A percentile compares a stretch with the other conserved stretches of the same genome.
These are phyloP conservation scores for Elgonia sp. DNA, from an alignment of 2,888 invertebrate species.

Conservation along the genomic window DNA sequence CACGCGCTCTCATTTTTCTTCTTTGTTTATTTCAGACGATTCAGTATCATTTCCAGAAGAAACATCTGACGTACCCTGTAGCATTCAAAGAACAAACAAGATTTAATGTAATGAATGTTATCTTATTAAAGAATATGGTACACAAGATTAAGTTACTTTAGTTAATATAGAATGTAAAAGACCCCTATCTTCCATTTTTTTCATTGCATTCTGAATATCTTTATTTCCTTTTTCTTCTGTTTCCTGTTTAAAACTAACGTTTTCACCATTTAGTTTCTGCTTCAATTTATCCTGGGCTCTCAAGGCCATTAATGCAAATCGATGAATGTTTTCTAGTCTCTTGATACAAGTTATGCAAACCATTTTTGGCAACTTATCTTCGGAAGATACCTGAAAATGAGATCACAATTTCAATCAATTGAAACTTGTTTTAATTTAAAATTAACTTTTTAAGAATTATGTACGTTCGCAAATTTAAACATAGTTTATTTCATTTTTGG, in stretches of 20 bases:
- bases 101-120: too few species aligned
- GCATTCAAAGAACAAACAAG: too few species aligned
- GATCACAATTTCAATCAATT: too few species aligned
- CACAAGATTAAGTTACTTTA: conserved; percentile 86
- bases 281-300: conserved; percentile 89
- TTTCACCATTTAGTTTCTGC: conserved; percentile 64
- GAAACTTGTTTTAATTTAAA: too few species aligned
- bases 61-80: conserved; percentile 83
- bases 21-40: conserved; percentile 77
- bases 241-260: conserved; percentile 77
- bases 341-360: conserved; percentile 90
- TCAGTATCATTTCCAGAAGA: conserved; percentile 81
- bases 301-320: conserved; percentile 90
- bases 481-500: too few species aligned
- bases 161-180: conserved; percentile 88
- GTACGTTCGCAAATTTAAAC: too few species aligned
- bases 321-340: conserved; percentile 90
- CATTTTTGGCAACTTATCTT: conserved; percentile 91
- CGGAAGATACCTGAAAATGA: conserved; percentile 88
- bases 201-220: conserved; percentile 82
- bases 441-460: too few species aligned
- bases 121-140: too few species aligned
- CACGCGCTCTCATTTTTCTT: conserved; percentile 80
- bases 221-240: conserved; percentile 79
- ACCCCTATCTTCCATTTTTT: conserved; percentile 87